Percentiles rank a stretch among this genome's conserved stretches.
Conservation (phyloP, 2,888 invertebrate species). For the Metallyticus violacea region DNA sequence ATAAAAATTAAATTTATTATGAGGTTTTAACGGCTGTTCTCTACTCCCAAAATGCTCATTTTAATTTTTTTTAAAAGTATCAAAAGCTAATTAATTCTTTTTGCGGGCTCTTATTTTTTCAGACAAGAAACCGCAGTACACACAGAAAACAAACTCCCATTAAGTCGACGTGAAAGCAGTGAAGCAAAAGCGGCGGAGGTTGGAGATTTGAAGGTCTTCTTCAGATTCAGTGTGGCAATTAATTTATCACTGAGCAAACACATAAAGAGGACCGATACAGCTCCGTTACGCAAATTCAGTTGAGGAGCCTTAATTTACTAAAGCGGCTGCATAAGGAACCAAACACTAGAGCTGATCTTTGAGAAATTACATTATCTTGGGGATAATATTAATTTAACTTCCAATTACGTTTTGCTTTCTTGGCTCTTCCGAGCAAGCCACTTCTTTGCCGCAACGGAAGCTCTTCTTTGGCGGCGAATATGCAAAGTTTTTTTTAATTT, state of each 20-base stretch:
- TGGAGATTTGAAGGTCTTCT: not conserved
- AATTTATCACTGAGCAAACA: not conserved
- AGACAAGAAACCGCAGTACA: not conserved
- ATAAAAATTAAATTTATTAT: not conserved
- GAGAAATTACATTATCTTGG: not conserved
- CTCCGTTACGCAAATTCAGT: not conserved
- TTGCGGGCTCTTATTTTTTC: not conserved
- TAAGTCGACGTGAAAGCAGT: not conserved
- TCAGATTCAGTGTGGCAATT: not conserved
- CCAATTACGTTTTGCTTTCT: not conserved
- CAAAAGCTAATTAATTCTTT: not conserved
- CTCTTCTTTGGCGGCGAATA: not conserved
- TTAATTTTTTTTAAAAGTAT: too few species aligned
- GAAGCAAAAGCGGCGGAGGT: not conserved
- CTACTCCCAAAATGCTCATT: not conserved
- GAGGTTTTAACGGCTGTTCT: not conserved
- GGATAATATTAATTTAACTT: not conserved
- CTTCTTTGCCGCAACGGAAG: not conserved
- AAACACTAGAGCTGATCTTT: too few species aligned
- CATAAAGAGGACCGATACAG: not conserved
- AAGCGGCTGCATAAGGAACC: too few species aligned
- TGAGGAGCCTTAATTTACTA: not conserved
- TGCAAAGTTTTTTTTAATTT: not conserved
- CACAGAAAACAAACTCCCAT: not conserved
- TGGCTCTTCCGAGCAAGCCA: not conserved